Evolutionary conservation across 2,888 invertebrate species (phyloP), one percentile per base, ranked within the genome.

Genomic region (Amaurobius ferox): DNA sequence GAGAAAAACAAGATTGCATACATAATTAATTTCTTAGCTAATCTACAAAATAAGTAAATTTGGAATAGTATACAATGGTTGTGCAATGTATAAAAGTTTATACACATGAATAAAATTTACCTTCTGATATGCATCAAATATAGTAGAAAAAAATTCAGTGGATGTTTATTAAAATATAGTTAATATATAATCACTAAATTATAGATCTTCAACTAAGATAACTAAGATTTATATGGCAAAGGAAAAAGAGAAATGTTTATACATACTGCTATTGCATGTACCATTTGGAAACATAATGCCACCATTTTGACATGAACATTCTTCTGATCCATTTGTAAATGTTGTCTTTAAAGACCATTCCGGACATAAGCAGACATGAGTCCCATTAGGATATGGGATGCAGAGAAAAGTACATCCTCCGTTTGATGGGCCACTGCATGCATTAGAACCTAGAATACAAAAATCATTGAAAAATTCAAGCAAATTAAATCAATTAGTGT

Each of bases 311-410:
- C 90, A 90, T 9, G 87, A 85, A 62, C 90, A 90, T 29, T 89
- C 89, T 80, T 91, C 90, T 35, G 88, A 89, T 0, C 89, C 89
- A 70, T 88, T 62, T 87, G 64, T 67, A 70, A 91, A 92, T 95
- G 94, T 0, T 11, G 85, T 73, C 26, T 87, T 87, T 6, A 74
- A 16, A 26, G 89, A 89, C 66, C 95, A 95, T 90, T 96, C 95
- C 0, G 96, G 96, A 90, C 97, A 97, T 0, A 96, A 92, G 90
- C 97, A 97, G 2, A 94, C 93, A 89, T 93, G 93, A 0, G 92
- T 93, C 73, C 93, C 93, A 23, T 93, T 93, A 0, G 97, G 96
- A 11, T 94, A 93, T 0, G 95, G 95, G 6, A 97, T 93, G 90
- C 97, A 97, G 87, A 97, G 92, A 88, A 95, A 94, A 0, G 94